Evolutionary conservation across 2,797 vertebrate species (phyloP).

Genomic region (Perodicticus potto): DNA sequence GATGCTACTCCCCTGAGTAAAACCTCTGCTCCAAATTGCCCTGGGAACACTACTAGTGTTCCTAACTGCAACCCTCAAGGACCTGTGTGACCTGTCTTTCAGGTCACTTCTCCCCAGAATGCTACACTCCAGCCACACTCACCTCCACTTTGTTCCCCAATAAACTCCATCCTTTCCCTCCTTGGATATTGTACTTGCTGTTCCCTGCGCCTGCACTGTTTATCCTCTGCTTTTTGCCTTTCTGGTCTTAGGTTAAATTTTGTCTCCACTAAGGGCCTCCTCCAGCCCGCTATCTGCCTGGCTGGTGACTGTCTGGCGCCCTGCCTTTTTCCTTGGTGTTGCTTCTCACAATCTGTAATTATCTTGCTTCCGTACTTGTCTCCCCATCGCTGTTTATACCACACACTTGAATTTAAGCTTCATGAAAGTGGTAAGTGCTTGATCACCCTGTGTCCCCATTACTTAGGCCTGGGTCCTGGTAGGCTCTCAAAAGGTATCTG

Average conservation of each 20-base stretch:
- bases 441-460: background rate
- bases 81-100: background rate
- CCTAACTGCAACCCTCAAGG: background rate
- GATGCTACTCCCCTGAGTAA: background rate
- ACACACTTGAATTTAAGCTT: background rate
- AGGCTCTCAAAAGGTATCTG: background rate
- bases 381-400: background rate
- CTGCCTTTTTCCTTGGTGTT: background rate
- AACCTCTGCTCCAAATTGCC: background rate
- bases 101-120: background rate
- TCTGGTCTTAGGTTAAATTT: background rate
- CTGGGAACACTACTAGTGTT: too few relatives aligned
- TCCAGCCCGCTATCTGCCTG: background rate
- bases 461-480: background rate
- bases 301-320: background rate
- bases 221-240: background rate
- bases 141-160: background rate
- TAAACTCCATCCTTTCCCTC: background rate
- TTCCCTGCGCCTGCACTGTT: background rate
- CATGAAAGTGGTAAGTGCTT: background rate
- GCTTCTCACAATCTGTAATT: background rate
- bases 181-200: background rate
- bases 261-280: background rate
- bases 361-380: background rate
- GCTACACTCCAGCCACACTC: background rate